Percentiles rank a stretch among this genome's conserved stretches.
These are phyloP conservation scores for Tricholauxania praeusta DNA, from an alignment of 2,888 invertebrate species.

Conservation along the genomic window DNA sequence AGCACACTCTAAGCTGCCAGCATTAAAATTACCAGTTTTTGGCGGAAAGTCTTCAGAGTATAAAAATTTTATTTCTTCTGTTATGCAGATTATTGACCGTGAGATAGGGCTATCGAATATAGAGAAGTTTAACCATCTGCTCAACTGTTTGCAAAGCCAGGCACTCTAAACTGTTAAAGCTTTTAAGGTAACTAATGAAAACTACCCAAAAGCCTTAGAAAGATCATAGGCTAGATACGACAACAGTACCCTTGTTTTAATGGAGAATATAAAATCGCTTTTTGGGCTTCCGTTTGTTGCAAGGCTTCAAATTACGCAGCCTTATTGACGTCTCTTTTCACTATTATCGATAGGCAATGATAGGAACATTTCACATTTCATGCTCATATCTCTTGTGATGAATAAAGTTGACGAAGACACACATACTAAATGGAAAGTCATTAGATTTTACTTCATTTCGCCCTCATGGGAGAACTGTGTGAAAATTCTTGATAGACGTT, in stretches of 20 bases:
- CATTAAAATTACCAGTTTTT: too few species aligned
- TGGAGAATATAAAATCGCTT: conserved; percentile 28
- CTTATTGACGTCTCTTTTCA: conserved; percentile 35
- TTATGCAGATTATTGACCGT: conserved; percentile 11
- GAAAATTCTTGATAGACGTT: conserved; percentile 25
- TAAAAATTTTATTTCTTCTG: too few species aligned
- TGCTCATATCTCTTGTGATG: too few species aligned
- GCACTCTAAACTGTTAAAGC: conserved; percentile 28
- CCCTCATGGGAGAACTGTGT: conserved; percentile 34
- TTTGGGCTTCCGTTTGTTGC: conserved; percentile 23
- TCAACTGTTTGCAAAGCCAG: conserved; percentile 20
- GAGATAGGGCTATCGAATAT: conserved; percentile 11
- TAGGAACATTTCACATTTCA: conserved; percentile 27
- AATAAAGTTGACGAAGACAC: conserved; percentile 28
- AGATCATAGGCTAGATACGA: conserved; percentile 35
- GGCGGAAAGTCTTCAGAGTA: too few species aligned
- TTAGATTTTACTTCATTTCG: conserved; percentile 27
- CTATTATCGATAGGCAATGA: conserved; percentile 31
- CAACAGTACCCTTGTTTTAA: conserved; percentile 35
- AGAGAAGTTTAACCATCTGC: conserved; percentile 16
- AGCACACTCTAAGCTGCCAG: too few species aligned
- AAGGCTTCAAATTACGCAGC: conserved; percentile 25
- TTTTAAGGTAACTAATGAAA: conserved; percentile 39
- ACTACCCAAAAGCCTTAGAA: conserved; percentile 34
- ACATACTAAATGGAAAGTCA: conserved; percentile 28